Base-by-base conservation (phyloP, 2,888 invertebrate species). In the Mechanitis messenoides region DNA sequence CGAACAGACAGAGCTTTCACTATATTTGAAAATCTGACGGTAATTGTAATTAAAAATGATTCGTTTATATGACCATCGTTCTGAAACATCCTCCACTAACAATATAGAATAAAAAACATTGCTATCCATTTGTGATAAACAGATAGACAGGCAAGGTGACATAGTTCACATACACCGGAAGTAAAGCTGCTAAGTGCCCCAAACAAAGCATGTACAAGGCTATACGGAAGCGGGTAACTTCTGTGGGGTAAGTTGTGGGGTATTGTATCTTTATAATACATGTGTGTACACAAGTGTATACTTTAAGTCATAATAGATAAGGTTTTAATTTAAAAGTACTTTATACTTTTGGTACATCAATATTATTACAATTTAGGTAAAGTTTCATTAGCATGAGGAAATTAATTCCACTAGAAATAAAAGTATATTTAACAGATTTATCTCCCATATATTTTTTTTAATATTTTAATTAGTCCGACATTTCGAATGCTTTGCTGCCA, bases 141-240 rank as follows among this genome's bases (percentile, higher is more conserved):
- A 58, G 64, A 61, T 45, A 62, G 58, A 53, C 60, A 62, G 64
- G 73, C 82, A 84, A 86, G 84, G 86, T 85, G 85, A 80, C 83
- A 80, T 67, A 65, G 71, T 83, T 83, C 85, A 83, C 84, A 85
- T 79, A 80, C 76, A 71, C 72, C 85, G 87, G 86, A 87, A 84
- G 75, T 74, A 66, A 87, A 87, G 87, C 86, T 88, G 88, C 86
- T 80, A 79, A 77, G 79, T 79, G 75, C 73, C 76, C 77, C 71
- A 61, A 68, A 65, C 65, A 63, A 56, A 58, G 38, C 63, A 69
- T 69, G 65, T 62, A 70, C 62, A 45, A 54, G 60, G 56, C 42
- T 61, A 47, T 56, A 63, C 64, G 72, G 71, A 72, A 71, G 67
- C 68, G 62, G 61, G 64, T 65, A 20, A 20, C 20, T 20, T 20